phyloP scores from a whole-genome alignment of 2,797 vertebrate genomes.

The Enteromius thamalakanensis region DNA sequence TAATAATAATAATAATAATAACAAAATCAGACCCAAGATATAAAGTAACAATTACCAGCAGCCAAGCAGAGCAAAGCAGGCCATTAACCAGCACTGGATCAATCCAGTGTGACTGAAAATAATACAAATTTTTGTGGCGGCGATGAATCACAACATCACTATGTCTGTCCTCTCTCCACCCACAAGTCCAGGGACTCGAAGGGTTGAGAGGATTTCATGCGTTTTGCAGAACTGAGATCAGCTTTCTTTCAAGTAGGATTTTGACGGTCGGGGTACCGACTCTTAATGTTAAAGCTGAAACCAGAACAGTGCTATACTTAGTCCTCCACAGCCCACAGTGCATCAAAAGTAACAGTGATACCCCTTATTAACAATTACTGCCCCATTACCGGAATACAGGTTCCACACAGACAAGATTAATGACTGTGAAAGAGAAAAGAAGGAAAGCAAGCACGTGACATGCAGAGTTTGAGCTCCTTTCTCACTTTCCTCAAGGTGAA shows the following conservation, averaged over 20 bases:
- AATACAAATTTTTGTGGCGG: slow-evolving; percentile 14
- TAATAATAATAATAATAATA: too few species aligned
- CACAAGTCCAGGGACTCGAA: slow-evolving; percentile 9
- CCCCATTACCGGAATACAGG: slow-evolving; percentile 24
- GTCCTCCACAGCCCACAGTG: slow-evolving; percentile 8
- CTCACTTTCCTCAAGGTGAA: slow-evolving; percentile 28
- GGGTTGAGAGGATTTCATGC: slow-evolving; percentile 11
- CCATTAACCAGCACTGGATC: slow-evolving; percentile 27
- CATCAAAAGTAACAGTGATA: slow-evolving; percentile 34
- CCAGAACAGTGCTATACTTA: slow-evolving; percentile 23
- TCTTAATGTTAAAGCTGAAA: slow-evolving; percentile 11
- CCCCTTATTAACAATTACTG: slow-evolving; percentile 38
- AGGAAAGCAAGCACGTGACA: neutral
- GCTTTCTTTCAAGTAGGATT: slow-evolving; percentile 16
- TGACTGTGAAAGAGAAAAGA: slow-evolving; percentile 26
- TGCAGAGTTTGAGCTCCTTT: neutral
- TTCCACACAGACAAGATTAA: slow-evolving; percentile 1
- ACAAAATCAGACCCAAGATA: neutral
- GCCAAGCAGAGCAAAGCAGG: slow-evolving; percentile 50
- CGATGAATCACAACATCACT: slow-evolving; percentile 44
- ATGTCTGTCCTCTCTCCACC: slow-evolving; percentile 31
- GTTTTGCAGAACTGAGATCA: slow-evolving; percentile 16
- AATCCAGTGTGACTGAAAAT: slow-evolving; percentile 42
- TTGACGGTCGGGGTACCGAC: neutral
- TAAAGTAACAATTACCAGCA: slow-evolving; percentile 16